Percentiles rank a stretch among this genome's conserved stretches.
Evolutionary conservation across 1,140 invertebrate species (phyloP).

Genomic region (Bombus pascuorum): DNA sequence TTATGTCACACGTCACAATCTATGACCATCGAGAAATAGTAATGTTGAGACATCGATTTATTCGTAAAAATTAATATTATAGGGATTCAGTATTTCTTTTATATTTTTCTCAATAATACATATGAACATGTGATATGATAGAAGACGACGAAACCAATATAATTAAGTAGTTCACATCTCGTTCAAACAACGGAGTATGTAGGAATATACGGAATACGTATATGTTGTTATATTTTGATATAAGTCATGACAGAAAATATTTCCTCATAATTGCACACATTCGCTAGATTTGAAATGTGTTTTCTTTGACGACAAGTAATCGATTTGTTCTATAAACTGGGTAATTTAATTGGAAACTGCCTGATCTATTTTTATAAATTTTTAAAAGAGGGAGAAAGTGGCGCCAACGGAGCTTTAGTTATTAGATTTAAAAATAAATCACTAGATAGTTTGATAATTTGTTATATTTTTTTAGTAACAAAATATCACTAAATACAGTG

Average conservation of each 20-base stretch:
- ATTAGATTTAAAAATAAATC: not conserved
- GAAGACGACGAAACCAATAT: slow-evolving; percentile 8
- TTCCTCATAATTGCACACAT: not conserved
- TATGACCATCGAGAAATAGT: not conserved
- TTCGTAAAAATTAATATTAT: not conserved
- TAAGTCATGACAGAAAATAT: not conserved
- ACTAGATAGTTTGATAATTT: not conserved
- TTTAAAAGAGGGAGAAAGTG: not conserved
- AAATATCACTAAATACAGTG: not conserved
- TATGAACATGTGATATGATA: not conserved
- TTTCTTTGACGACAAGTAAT: not conserved
- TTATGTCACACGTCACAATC: slow-evolving; percentile 56
- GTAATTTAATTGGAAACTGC: slow-evolving; percentile 15
- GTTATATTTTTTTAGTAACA: not conserved
- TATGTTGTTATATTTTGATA: slow-evolving; percentile 6
- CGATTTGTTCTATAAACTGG: slow-evolving; percentile 6
- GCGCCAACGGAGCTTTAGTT: not conserved
- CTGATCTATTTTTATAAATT: slow-evolving; percentile 2
- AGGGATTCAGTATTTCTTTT: not conserved
- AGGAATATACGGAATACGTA: not conserved
- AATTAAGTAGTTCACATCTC: slow-evolving; percentile 33
- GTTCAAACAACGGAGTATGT: not conserved
- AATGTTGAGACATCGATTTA: not conserved
- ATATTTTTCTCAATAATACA: slow-evolving; percentile 7
- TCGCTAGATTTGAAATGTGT: not conserved